Evolutionary conservation across 1,140 invertebrate species (phyloP), one percentile per base, ranked within the genome.

Genomic region (Ooceraea biroi): DNA sequence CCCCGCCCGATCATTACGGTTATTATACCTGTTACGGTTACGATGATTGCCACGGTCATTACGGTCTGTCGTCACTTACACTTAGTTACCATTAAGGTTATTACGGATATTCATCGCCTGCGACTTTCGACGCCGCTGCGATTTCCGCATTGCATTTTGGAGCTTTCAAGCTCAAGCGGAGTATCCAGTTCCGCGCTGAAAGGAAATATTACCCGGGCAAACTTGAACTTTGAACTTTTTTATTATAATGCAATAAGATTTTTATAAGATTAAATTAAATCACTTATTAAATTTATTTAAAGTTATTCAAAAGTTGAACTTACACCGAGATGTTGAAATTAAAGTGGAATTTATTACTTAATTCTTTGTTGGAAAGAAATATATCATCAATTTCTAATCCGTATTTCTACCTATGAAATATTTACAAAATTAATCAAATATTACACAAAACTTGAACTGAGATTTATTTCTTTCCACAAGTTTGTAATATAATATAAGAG

Each of bases 61-160:
- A 85, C 25, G 66, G 60, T 57, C 52, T 73, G n/a, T 25, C 69
- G 65, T 19, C 71, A 57, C 36, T 36, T n/a, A n/a, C n/a, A n/a
- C n/a, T n/a, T n/a, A n/a, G n/a, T n/a, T n/a, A n/a, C 85, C 73
- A 88, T 88, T 88, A 88, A 85, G 76, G 50, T 78, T 88, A 88
- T 88, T 88, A 85, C 82, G 68, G 17, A 55, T 78, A 82, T 88
- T 69, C 82, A 85, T 82, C 61, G 76, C 66, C 50, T 76, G 52
- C 73, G 69, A 76, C 77, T 68, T 50, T 57, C 36, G 36, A 60
- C 66, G 44, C 30, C 46, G 8, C 17, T 19, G 48, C 2, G 41
- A 65, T 68, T 27, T 76, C 48, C 73, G n/a, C 19, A 44, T 52
- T 36, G 14, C 30, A 36, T 14, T 48, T 17, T 30, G 19, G 48